Evolutionary conservation across 2,888 invertebrate genomes (phyloP), one percentile per base, ranked within the genome.

Genomic region (Lathronympha strigana): DNA sequence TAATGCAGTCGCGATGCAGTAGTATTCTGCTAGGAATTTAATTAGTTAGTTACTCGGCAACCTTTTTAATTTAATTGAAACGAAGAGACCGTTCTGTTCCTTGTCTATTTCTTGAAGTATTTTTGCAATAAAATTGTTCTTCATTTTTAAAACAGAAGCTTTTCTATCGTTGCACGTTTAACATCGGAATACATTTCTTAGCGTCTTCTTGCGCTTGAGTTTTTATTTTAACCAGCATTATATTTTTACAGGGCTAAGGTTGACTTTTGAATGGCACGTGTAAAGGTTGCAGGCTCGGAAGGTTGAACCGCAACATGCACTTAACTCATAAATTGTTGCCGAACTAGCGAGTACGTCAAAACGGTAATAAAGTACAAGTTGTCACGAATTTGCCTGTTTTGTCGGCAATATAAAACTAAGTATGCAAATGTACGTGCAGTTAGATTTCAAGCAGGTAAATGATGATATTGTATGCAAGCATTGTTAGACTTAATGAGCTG

Each of bases 331-430:
- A 62, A 62, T 45, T 45, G 53, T 45, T 45, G 17, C 19, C 19
- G 33, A 62, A 62, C 51, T 53, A 43, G 11, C 61, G n/a, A 19
- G 25, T 25, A 57, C 45, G 61, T 62, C 45, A 53, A 62, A 53
- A 36, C 25, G 23, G 23, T 62, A 36, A 36, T 57, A 45, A 53
- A 53, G 53, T 53, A 43, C 61, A 25, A 9, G 45, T 45, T 54
- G 45, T 54, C 61, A 62, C 53, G 61, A 50, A 50, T 45, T 51
- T 45, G 31, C 19, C 31, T 31, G 43, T 53, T n/a, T n/a, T n/a
- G 21, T 33, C 45, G 25, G 33, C 43, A 1, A 53, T 45, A 45
- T 33, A 8, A 43, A 17, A 2, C 40, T 17, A 53, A 62, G 23
- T 54, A 62, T 53, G 53, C 45, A 36, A 43, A 45, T 53, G 23